Conservation (phyloP, 1,140 invertebrate species). For the Neodiprion pinetum region DNA sequence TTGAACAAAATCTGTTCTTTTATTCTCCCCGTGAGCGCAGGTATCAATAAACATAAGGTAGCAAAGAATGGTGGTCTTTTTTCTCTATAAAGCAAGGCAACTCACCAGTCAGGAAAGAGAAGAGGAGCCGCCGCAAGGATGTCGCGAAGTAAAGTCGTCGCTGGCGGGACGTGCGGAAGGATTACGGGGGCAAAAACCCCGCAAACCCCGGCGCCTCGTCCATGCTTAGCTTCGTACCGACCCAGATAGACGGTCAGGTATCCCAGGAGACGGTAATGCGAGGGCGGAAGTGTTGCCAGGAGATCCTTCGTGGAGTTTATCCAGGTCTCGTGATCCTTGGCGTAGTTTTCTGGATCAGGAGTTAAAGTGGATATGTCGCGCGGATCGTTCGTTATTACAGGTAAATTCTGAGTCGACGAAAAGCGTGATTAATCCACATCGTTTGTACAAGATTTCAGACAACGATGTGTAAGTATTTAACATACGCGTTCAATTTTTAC, state of each 20-base stretch:
- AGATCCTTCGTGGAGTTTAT: conserved; percentile 51
- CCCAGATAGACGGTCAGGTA: conserved; percentile 58
- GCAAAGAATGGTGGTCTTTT: too few species aligned
- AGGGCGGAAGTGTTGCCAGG: conserved; percentile 47
- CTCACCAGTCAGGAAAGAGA: conserved; percentile 49
- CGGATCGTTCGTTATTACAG: too few species aligned
- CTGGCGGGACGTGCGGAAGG: conserved; percentile 56
- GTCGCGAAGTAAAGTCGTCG: conserved; percentile 53
- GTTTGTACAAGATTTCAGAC: too few species aligned
- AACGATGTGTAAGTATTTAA: too few species aligned
- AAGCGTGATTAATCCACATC: too few species aligned
- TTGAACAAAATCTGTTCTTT: too few species aligned
- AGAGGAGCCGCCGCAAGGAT: conserved; percentile 49
- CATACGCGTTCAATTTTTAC: too few species aligned
- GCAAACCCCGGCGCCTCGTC: conserved; percentile 51
- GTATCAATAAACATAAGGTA: too few species aligned
- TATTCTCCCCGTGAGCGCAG: too few species aligned
- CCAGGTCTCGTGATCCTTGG: conserved; percentile 51
- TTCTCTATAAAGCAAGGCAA: neutral
- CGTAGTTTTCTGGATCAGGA: conserved; percentile 42
- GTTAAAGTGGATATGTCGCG: neutral
- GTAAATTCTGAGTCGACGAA: too few species aligned
- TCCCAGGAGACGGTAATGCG: conserved; percentile 55
- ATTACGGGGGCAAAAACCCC: conserved; percentile 58
- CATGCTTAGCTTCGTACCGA: conserved; percentile 56